Conservation (phyloP, 2,888 invertebrate species). For the Napeogenes sylphis region DNA sequence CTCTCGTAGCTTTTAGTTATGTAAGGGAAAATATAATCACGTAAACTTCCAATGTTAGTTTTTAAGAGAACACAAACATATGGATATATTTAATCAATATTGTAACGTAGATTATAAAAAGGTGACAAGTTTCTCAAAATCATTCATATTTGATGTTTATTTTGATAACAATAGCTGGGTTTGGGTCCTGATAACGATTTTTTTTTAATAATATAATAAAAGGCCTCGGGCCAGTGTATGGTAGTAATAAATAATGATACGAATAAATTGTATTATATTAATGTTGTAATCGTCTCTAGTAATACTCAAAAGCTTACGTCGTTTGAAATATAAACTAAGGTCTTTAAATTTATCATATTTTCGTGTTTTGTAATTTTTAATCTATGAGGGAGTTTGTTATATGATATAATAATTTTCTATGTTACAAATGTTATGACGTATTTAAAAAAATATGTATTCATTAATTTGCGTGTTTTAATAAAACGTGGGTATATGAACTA, state of each 20-base stretch:
- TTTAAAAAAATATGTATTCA: background rate
- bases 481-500: conserved; percentile 77
- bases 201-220: conserved; percentile 9
- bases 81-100: conserved; percentile 7
- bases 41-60: conserved; percentile 61
- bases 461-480: conserved; percentile 53
- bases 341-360: background rate
- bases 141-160: conserved; percentile 53
- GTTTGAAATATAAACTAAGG: background rate
- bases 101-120: conserved; percentile 1
- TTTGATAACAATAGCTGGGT: conserved; percentile 59
- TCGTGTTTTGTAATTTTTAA: conserved; percentile 7
- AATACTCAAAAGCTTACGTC: conserved; percentile 55
- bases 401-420: background rate
- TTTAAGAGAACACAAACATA: conserved; percentile 3
- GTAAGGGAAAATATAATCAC: conserved; percentile 50
- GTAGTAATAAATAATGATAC: conserved; percentile 58
- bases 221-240: conserved; percentile 63
- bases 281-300: conserved; percentile 57
- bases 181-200: conserved; percentile 50
- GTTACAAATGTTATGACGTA: conserved; percentile 3
- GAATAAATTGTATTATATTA: conserved; percentile 27
- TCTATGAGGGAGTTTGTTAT: background rate
- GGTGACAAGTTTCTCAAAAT: conserved; percentile 27
- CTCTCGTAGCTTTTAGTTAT: conserved; percentile 6